These are phyloP conservation scores for Saccostrea glomerata DNA, from an alignment of 1,140 invertebrate genomes.

Conservation along the genomic window DNA sequence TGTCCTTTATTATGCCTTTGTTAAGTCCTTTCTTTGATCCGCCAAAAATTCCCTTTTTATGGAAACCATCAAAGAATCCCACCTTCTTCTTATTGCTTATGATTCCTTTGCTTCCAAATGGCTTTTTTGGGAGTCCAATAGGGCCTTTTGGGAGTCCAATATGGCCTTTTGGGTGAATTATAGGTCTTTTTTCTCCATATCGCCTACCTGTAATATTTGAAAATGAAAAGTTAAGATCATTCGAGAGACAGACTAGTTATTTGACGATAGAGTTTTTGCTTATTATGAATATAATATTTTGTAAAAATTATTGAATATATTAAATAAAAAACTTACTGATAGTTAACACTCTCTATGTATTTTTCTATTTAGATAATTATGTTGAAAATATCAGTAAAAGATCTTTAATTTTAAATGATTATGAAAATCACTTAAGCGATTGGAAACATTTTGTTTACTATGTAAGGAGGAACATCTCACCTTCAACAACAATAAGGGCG, in stretches of 20 bases:
- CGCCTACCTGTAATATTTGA: neutral
- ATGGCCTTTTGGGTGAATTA: neutral
- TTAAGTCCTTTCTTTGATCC: constrained; percentile 4
- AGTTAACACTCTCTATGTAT: too few relatives aligned
- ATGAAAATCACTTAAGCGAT: too few relatives aligned
- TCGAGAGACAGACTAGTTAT: too few relatives aligned
- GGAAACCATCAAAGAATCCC: neutral
- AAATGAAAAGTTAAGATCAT: too few relatives aligned
- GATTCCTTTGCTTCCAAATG: neutral
- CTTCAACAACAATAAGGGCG: neutral
- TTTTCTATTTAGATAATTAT: too few relatives aligned
- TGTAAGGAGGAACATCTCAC: neutral
- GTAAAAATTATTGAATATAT: too few relatives aligned
- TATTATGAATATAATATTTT: too few relatives aligned
- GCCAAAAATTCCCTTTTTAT: neutral
- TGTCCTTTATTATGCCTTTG: neutral
- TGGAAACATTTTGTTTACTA: too few relatives aligned
- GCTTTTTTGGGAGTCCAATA: neutral
- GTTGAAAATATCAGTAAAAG: too few relatives aligned
- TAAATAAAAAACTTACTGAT: too few relatives aligned
- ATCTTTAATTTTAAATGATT: too few relatives aligned
- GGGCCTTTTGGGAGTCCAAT: neutral
- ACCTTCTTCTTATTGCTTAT: neutral
- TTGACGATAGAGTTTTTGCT: too few relatives aligned
- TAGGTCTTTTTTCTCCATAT: constrained; percentile 4